Evolutionary conservation across 2,888 invertebrate species (phyloP).

Genomic region (Oxycera nigricornis): DNA sequence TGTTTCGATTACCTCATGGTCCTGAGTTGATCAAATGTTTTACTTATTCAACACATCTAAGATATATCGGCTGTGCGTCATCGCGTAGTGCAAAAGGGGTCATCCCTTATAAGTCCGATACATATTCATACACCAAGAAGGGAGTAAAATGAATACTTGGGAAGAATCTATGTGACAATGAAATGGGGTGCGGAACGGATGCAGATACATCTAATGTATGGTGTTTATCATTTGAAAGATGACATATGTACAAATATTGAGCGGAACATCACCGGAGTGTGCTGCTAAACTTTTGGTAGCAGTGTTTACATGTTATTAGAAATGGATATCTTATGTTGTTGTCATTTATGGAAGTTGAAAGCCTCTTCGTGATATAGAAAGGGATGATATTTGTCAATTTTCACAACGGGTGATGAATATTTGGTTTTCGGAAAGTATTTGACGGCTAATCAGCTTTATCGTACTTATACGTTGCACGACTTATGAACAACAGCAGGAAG

Average conservation of each 20-base stretch:
- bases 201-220: background rate
- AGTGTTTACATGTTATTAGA: constrained; percentile 40
- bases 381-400: no score
- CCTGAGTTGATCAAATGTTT: background rate
- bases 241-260: constrained; percentile 45
- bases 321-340: constrained; percentile 42
- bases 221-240: constrained; percentile 46
- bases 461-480: no score
- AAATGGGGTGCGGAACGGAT: constrained; percentile 35
- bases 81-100: background rate
- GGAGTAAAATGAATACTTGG: background rate
- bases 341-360: no score
- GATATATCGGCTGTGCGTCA: background rate
- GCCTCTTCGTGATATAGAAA: no score
- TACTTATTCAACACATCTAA: constrained; percentile 5
- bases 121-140: background rate
- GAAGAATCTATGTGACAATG: constrained; percentile 42
- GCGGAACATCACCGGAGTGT: constrained; percentile 10
- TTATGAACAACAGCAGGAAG: no score
- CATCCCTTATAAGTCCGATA: background rate
- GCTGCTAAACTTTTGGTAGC: background rate
- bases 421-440: no score
- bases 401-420: no score
- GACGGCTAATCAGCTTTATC: no score
- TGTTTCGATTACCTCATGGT: no score